phyloP scores from a whole-genome alignment of 2,113 vertebrate genomes.

The Hucho hucho region DNA sequence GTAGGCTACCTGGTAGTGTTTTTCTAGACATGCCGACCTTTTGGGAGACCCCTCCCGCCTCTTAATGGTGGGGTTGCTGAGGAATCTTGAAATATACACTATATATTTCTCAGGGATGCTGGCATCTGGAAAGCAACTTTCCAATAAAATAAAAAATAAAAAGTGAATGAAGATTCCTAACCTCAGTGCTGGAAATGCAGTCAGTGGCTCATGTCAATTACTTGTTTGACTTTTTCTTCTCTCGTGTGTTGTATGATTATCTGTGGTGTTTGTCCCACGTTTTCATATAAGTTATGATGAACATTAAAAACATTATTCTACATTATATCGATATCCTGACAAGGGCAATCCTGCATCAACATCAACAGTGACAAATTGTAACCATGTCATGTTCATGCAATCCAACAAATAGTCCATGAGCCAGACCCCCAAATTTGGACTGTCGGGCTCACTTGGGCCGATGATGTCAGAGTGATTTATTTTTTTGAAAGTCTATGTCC shows the following conservation, averaged over 20 bases:
- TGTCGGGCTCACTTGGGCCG: no score
- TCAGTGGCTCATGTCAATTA: conserved; percentile 3
- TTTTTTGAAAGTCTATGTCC: no score
- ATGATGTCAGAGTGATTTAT: no score
- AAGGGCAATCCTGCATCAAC: no score
- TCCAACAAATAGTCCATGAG: no score
- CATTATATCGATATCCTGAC: no score
- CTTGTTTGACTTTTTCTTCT: neutral
- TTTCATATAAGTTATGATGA: no score
- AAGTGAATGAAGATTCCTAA: conserved; percentile 47
- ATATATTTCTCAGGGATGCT: conserved; percentile 75
- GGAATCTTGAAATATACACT: conserved; percentile 48
- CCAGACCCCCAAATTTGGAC: no score
- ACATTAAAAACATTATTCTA: no score
- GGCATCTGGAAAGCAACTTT: conserved; percentile 71
- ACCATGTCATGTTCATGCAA: no score
- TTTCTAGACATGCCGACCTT: conserved; percentile 43
- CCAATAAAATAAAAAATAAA: conserved; percentile 56
- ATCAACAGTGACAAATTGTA: no score
- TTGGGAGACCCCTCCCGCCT: conserved; percentile 35
- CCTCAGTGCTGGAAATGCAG: conserved; percentile 7
- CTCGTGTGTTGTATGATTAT: neutral
- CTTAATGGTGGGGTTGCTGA: conserved; percentile 45
- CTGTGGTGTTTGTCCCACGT: neutral
- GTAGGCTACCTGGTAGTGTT: conserved; percentile 33